Evolutionary conservation across 2,888 invertebrate species (phyloP), one percentile per base, ranked within the genome.

Genomic region (Drosophila longiperda): DNA sequence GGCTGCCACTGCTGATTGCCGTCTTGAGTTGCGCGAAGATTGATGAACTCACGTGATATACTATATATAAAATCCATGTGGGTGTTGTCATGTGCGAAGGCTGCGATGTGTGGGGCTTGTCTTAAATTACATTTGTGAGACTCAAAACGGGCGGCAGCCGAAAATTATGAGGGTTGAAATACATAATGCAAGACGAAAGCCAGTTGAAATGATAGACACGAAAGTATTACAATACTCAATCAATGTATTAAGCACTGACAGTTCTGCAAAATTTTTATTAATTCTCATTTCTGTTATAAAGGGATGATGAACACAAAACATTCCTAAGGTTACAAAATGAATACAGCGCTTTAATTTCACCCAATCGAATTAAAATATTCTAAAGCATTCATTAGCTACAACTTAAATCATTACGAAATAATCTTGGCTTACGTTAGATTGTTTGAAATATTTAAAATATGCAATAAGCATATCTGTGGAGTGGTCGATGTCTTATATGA

Each of bases 21-120:
- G 45, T 58, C 45, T 73, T 65, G 71, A 68, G 73, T 70, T 70
- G 42, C 54, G 50, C 54, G 49, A 85, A 78, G 83, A 87, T 83
- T 87, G 87, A 83, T 83, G 87, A 82, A 80, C 74, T 70, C 70
- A 68, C 70, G 76, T 63, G 50, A 59, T 66, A 58, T 40, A 63
- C 26, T 8, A 38, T 12, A 36, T 15, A 38, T 32, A 26, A 65
- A 57, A 49, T 20, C 38, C 53, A 74, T 67, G 53, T 75, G 55
- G 32, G 17, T 42, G 62, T 34, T 26, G 33, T 29, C 33, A 17
- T 32, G 23, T 60, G 53, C 23, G 57, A 40, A 29, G 50, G 49
- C 29, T 45, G 50, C 20, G 20, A 7, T 64, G 55, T 17, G 48
- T 68, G 60, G 32, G 58, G 54, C 23, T 58, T 61, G 58, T 42